Evolutionary conservation across 2,797 vertebrate species (phyloP).

Genomic region (Tympanoctomys barrerae): DNA sequence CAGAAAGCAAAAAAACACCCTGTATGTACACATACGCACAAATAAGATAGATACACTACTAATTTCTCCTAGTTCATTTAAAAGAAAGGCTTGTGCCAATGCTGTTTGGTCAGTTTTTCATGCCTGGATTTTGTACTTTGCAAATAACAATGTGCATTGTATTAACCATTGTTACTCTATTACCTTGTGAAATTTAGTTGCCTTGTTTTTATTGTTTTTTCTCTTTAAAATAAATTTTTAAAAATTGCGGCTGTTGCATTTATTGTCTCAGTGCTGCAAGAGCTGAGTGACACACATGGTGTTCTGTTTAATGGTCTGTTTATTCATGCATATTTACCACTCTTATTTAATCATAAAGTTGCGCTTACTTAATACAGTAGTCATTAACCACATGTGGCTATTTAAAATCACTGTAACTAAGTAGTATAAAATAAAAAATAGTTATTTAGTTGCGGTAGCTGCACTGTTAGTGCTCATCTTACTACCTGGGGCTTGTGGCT

Average conservation of each 20-base stretch:
- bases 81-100: not conserved
- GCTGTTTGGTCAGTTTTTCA: not conserved
- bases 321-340: not conserved
- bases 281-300: not conserved
- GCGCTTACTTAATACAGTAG: constrained; percentile 18
- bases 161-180: not conserved
- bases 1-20: too few species aligned
- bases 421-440: not conserved
- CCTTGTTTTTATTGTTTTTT: not conserved
- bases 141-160: not conserved
- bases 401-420: not conserved
- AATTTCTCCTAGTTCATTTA: not conserved
- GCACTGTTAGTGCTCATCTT: not conserved
- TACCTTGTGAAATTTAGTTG: not conserved
- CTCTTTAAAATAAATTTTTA: not conserved
- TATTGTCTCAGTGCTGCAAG: not conserved
- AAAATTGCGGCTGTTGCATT: not conserved
- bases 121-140: not conserved
- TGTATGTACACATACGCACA: too few species aligned
- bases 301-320: not conserved
- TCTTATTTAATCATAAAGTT: not conserved
- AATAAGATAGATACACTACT: not conserved
- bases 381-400: not conserved
- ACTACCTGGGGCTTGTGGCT: not conserved
- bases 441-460: not conserved